Evolutionary conservation across 2,888 invertebrate species (phyloP).

Genomic region (Agrotis puta): DNA sequence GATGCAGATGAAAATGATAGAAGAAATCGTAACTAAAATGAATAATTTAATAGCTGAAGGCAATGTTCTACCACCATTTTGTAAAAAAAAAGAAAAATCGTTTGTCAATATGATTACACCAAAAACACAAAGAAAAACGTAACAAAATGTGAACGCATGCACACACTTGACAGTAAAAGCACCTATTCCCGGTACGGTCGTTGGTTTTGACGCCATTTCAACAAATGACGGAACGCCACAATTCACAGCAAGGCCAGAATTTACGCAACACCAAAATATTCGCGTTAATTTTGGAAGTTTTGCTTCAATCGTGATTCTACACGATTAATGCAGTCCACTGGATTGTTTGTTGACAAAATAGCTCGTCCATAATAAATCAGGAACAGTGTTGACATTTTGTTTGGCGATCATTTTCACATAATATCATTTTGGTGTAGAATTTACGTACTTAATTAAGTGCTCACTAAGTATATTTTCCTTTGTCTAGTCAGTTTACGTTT

Average conservation of each 20-base stretch:
- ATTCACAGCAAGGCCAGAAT: constrained; percentile 18
- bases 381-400: neutral
- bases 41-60: neutral
- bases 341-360: constrained; percentile 32
- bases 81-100: neutral
- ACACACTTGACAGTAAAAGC: neutral
- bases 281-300: constrained; percentile 25
- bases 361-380: constrained; percentile 34
- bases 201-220: constrained; percentile 9
- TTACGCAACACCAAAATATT: constrained; percentile 18
- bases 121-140: neutral
- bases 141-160: neutral
- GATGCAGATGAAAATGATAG: no score
- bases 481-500: neutral
- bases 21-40: no score
- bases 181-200: neutral
- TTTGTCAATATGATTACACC: constrained; percentile 2
- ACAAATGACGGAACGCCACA: constrained; percentile 10
- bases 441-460: neutral
- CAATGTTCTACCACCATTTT: neutral
- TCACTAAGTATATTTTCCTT: neutral
- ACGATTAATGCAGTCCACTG: constrained; percentile 53
- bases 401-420: constrained; percentile 1
- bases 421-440: neutral
- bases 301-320: constrained; percentile 33